Evolutionary conservation across 2,888 invertebrate species (phyloP), one percentile per base, ranked within the genome.

Genomic region (Hylaea fasciaria): DNA sequence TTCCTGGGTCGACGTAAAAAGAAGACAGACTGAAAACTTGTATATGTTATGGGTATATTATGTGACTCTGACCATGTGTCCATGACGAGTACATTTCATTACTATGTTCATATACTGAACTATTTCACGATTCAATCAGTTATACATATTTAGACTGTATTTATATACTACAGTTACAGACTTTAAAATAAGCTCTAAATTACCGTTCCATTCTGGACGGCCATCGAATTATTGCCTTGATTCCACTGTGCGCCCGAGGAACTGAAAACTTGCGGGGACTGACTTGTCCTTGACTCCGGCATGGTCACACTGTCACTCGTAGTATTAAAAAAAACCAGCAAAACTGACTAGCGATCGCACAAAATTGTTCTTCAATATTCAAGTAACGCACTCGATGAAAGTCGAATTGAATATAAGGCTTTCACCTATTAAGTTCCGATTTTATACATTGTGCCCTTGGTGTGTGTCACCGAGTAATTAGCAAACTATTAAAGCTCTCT

Each of bases 371-470:
- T n/a, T n/a, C n/a, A n/a, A n/a, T n/a, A n/a, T n/a, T n/a, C n/a
- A n/a, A n/a, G n/a, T 67, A 74, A 68, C 73, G 76, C 67, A 63
- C 77, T 67, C 73, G 55, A 61, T 57, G 77, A 84, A 78, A 77
- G 77, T 65, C 72, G 60, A 66, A 73, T 50, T 62, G 67, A 67
- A 69, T 76, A 74, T 84, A 72, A 77, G 70, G 65, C 62, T 66
- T 71, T 71, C 49, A 65, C 64, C 68, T 65, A 64, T 51, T 65
- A 72, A 69, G 73, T 73, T 72, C 65, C 60, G 63, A 64, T 75
- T 85, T 82, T 86, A 86, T 86, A 86, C 16, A 32, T 72, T 70
- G 64, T 70, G 72, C 65, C 62, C 72, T 66, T 66, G 66, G 62
- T 48, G 13, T 68, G 57, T 69, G 62, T 68, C 60, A 64, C 57